Percentiles rank a stretch among this genome's conserved stretches.
These are phyloP conservation scores for Scaptomyza graminum DNA, from an alignment of 1,140 invertebrate species.

Conservation along the genomic window DNA sequence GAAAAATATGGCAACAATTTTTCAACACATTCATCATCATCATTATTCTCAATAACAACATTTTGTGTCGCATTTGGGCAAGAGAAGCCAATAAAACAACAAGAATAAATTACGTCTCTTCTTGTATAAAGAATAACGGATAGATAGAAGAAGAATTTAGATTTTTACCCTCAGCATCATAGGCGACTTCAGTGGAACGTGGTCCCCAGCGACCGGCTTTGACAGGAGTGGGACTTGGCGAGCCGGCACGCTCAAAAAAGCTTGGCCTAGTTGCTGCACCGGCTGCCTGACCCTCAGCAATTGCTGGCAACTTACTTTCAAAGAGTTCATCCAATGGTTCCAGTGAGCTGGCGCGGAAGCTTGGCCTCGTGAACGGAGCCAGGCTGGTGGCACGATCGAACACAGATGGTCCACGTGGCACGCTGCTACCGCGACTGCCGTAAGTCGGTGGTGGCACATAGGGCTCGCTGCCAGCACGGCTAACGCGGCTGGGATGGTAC, in stretches of 20 bases:
- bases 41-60: constrained; percentile 26
- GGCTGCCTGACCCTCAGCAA: constrained; percentile 60
- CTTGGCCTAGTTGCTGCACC: constrained; percentile 71
- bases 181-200: constrained; percentile 87
- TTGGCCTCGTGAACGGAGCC: constrained; percentile 80
- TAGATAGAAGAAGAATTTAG: constrained; percentile 52
- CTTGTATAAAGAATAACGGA: constrained; percentile 58
- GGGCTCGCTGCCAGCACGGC: constrained; percentile 76
- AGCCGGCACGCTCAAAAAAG: constrained; percentile 85
- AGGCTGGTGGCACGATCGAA: constrained; percentile 81
- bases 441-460: constrained; percentile 76
- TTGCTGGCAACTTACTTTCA: constrained; percentile 84
- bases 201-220: constrained; percentile 88
- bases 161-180: constrained; percentile 88
- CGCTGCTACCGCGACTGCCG: constrained; percentile 72
- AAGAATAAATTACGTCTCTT: constrained; percentile 67
- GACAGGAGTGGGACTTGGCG: constrained; percentile 87
- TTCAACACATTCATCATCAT: constrained; percentile 59
- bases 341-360: constrained; percentile 82
- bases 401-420: constrained; percentile 76
- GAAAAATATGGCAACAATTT: constrained; percentile 74
- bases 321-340: constrained; percentile 85
- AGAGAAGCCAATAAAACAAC: constrained; percentile 65
- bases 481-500: constrained; percentile 62
- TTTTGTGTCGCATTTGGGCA: constrained; percentile 43